phyloP scores from a whole-genome alignment of 2,888 invertebrate genomes.

The Agonopterix arenella region DNA sequence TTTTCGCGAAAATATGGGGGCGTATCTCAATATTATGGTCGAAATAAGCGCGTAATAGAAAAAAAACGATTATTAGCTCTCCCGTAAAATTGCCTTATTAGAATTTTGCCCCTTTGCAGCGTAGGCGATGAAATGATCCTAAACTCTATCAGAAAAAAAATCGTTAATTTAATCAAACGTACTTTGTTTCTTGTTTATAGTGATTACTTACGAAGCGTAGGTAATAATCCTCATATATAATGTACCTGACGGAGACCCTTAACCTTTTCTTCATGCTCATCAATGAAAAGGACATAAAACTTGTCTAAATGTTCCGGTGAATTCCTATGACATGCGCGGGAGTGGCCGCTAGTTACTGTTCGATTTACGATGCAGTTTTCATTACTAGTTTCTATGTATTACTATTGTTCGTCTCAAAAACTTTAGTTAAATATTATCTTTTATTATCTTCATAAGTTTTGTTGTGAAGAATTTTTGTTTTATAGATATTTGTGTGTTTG shows the following conservation, averaged over 20 bases:
- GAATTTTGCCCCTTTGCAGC: too few relatives aligned
- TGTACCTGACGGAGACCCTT: slow-evolving; percentile 21
- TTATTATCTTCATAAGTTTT: slow-evolving; percentile 28
- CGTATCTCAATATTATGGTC: too few relatives aligned
- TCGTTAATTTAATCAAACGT: too few relatives aligned
- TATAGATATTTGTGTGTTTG: background rate
- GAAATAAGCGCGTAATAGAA: too few relatives aligned
- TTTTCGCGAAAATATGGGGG: too few relatives aligned
- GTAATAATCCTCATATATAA: slow-evolving; percentile 11
- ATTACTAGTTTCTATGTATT: slow-evolving; percentile 34
- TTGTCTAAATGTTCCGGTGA: slow-evolving; percentile 48
- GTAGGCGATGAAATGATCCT: too few relatives aligned
- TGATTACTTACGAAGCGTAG: slow-evolving; percentile 4
- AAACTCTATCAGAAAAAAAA: too few relatives aligned
- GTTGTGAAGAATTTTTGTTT: background rate
- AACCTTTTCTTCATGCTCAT: slow-evolving; percentile 46
- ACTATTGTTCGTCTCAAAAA: slow-evolving; percentile 27
- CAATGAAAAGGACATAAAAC: slow-evolving; percentile 63
- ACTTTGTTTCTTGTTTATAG: slow-evolving; percentile 6
- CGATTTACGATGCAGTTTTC: slow-evolving; percentile 53
- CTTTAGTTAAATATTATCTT: slow-evolving; percentile 22
- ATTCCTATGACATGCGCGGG: slow-evolving; percentile 34
- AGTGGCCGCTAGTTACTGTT: slow-evolving; percentile 37
- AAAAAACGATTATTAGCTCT: too few relatives aligned
- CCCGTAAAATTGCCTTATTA: too few relatives aligned